Conservation (phyloP, 2,797 vertebrate species). For the Spinibarbus caldwelli region DNA sequence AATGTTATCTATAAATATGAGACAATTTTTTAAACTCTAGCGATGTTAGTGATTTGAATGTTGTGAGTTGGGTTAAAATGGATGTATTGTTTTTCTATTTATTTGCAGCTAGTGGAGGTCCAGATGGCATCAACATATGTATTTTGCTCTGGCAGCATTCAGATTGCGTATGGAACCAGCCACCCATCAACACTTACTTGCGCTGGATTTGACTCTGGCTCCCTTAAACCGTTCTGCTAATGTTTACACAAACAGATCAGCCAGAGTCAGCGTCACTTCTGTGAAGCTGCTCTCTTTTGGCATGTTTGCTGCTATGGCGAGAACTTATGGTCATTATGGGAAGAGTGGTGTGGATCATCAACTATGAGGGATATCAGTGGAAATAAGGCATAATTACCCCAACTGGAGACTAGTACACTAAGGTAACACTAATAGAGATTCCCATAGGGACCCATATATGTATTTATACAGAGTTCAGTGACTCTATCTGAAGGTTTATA, state of each 20-base stretch:
- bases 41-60: neutral
- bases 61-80: neutral
- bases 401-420: neutral
- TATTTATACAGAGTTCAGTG: neutral
- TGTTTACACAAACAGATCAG: constrained; percentile 70
- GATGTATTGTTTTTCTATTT: neutral
- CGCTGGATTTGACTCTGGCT: constrained; percentile 35
- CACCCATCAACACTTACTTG: constrained; percentile 31
- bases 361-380: neutral
- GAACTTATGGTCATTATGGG: neutral
- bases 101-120: constrained; percentile 4
- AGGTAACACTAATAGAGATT: neutral
- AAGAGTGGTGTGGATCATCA: constrained; percentile 34
- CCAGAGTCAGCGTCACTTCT: constrained; percentile 56
- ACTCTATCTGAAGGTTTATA: neutral
- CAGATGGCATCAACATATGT: constrained; percentile 52
- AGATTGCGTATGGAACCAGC: constrained; percentile 29
- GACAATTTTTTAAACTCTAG: neutral
- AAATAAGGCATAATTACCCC: neutral
- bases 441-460: neutral
- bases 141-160: constrained; percentile 27
- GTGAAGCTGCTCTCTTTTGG: neutral
- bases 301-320: neutral
- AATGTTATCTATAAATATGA: neutral
- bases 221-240: constrained; percentile 62